Evolutionary conservation across 1,140 invertebrate species (phyloP).

Genomic region (Drosophila pachea): DNA sequence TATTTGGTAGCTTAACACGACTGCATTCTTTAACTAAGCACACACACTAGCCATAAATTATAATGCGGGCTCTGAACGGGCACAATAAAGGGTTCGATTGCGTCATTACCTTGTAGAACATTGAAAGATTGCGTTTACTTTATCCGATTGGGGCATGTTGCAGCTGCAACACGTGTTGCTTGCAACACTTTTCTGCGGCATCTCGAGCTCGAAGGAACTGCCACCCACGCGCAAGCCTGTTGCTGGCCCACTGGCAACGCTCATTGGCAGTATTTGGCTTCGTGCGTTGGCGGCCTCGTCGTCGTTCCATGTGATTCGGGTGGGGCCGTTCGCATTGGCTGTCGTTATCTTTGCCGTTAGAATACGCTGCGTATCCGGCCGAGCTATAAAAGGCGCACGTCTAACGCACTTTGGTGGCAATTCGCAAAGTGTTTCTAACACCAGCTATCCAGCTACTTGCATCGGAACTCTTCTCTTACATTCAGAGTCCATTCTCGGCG

Average conservation of each 20-base stretch:
- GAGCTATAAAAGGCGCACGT: constrained; percentile 66
- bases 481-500: constrained; percentile 9
- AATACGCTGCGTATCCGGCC: constrained; percentile 27
- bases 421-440: constrained; percentile 57
- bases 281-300: constrained; percentile 55
- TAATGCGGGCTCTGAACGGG: no score
- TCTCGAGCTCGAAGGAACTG: background rate
- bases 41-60: no score
- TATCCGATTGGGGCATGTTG: no score
- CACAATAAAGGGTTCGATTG: no score
- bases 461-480: constrained; percentile 19
- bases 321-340: constrained; percentile 51
- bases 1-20: constrained; percentile 60
- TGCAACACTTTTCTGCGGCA: background rate
- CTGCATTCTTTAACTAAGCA: no score
- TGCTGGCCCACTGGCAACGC: constrained; percentile 36
- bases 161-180: no score
- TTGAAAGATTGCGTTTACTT: background rate
- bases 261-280: constrained; percentile 48
- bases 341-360: constrained; percentile 50
- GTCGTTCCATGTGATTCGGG: constrained; percentile 31
- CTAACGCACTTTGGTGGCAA: constrained; percentile 64
- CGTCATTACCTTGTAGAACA: no score
- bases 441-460: constrained; percentile 20
- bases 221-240: constrained; percentile 40